Conservation (phyloP, 37 sponge, comb jelly and placozoan species). For the Cladorhizidae sp. region DNA sequence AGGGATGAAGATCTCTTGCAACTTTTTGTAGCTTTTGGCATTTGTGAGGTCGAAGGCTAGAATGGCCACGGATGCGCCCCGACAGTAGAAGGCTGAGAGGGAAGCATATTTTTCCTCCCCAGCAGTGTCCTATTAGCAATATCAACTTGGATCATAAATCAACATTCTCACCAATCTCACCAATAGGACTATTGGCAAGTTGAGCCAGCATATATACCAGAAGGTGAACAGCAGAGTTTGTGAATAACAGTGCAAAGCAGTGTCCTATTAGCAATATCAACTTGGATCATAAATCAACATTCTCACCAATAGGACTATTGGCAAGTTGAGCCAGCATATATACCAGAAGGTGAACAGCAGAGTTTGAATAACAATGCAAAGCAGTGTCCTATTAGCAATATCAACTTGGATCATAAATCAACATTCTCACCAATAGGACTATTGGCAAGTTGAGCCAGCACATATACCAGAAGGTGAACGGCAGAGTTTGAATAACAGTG, state of each 20-base stretch:
- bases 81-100: constrained; percentile 84
- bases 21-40: constrained; percentile 30
- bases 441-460: no score
- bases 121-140: constrained; percentile 79
- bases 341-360: no score
- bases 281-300: neutral
- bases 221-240: no score
- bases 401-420: neutral
- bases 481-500: no score
- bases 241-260: no score
- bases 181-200: no score
- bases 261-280: constrained; percentile 59
- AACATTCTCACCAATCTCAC: neutral
- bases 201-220: no score
- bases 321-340: no score
- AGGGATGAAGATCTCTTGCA: constrained; percentile 67
- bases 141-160: neutral
- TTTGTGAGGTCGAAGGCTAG: constrained; percentile 85
- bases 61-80: constrained; percentile 85
- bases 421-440: no score
- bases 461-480: no score
- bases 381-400: constrained; percentile 78
- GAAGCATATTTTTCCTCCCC: constrained; percentile 90
- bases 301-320: no score
- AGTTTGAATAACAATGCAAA: no score